Evolutionary conservation across 2,797 vertebrate genomes (phyloP).

Genomic region (Anguilla pacifica): DNA sequence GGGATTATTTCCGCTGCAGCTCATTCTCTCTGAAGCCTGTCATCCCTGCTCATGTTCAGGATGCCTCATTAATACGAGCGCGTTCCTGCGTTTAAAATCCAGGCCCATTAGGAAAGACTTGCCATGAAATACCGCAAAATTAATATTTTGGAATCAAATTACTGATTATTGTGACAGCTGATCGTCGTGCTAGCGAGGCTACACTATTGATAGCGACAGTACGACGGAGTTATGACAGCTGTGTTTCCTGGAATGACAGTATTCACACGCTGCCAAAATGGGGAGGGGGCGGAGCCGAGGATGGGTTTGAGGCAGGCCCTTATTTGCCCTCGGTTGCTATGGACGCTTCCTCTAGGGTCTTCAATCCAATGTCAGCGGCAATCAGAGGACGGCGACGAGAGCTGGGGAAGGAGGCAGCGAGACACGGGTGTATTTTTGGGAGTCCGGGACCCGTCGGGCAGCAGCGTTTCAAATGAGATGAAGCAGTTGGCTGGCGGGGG

Average conservation of each 20-base stretch:
- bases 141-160: not conserved
- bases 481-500: not conserved
- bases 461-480: not conserved
- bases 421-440: not conserved
- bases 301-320: not conserved
- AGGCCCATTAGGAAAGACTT: not conserved
- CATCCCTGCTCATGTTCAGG: not conserved
- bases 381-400: not conserved
- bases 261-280: not conserved
- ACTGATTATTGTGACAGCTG: not conserved
- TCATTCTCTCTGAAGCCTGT: not conserved
- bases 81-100: not conserved
- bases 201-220: not conserved
- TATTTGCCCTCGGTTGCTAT: constrained; percentile 5
- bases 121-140: not conserved
- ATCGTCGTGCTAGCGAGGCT: not conserved
- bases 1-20: not conserved
- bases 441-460: not conserved
- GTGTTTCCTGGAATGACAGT: not conserved
- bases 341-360: not conserved
- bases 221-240: not conserved
- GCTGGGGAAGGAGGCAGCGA: not conserved
- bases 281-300: not conserved
- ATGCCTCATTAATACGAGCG: not conserved
- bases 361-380: not conserved